These are phyloP conservation scores for Idaea aversata DNA, from an alignment of 2,888 invertebrate genomes.

Conservation along the genomic window DNA sequence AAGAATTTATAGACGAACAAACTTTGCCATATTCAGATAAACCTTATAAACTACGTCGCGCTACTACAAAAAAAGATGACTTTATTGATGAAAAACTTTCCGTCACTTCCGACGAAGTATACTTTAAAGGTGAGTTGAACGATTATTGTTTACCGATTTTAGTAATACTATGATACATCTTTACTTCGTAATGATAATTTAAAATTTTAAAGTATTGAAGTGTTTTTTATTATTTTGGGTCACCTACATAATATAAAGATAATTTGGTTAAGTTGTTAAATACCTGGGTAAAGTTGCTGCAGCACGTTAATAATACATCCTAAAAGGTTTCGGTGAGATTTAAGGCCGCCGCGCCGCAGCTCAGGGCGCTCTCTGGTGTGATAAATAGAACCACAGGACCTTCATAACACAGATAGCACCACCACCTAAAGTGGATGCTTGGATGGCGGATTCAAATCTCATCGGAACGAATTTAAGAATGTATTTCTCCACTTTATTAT, in stretches of 20 bases:
- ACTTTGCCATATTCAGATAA: conserved; percentile 42
- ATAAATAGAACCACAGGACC: neutral
- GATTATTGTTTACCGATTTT: neutral
- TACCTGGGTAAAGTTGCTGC: neutral
- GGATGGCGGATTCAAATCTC: neutral
- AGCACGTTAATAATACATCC: neutral
- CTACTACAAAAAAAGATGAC: neutral
- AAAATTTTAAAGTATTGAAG: too few species aligned
- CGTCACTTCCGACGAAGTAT: conserved; percentile 51
- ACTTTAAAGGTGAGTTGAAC: conserved; percentile 51
- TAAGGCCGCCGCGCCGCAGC: neutral
- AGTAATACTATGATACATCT: too few species aligned
- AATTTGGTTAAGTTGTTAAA: neutral
- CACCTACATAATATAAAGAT: neutral
- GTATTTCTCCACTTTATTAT: neutral
- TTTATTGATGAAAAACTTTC: neutral
- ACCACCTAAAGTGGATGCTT: neutral
- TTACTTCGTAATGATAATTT: too few species aligned
- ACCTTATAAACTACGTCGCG: conserved; percentile 2
- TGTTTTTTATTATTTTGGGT: neutral
- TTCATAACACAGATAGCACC: neutral
- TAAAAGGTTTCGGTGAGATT: neutral
- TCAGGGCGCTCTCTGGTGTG: neutral
- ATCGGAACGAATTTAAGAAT: neutral
- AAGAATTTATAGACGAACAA: conserved; percentile 60